Evolutionary conservation across 2,888 invertebrate genomes (phyloP).

Genomic region (Sialis fuliginosa): DNA sequence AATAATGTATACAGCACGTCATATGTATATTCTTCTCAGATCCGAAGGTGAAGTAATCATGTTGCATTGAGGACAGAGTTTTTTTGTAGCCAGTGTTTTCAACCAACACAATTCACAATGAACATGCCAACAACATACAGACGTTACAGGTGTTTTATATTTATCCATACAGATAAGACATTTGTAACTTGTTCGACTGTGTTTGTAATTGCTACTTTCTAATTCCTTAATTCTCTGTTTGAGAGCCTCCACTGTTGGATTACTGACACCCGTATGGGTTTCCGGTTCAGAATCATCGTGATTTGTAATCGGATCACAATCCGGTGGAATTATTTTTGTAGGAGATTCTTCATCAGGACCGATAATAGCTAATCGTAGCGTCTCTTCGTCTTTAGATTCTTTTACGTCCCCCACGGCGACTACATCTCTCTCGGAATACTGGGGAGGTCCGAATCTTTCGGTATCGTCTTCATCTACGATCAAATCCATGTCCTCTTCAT

Average conservation of each 20-base stretch:
- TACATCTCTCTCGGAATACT: slow-evolving; percentile 65
- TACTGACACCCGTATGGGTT: slow-evolving; percentile 8
- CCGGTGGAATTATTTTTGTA: slow-evolving; percentile 8
- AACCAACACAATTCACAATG: slow-evolving; percentile 79
- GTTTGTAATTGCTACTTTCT: slow-evolving; percentile 38
- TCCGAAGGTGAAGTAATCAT: slow-evolving; percentile 79
- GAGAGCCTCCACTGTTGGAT: slow-evolving; percentile 49
- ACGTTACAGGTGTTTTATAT: slow-evolving; percentile 74
- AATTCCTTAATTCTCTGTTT: slow-evolving; percentile 59
- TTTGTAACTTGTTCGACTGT: slow-evolving; percentile 41
- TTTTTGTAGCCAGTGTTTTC: slow-evolving; percentile 60
- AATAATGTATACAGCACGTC: slow-evolving; percentile 17
- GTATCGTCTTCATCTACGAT: slow-evolving; percentile 84
- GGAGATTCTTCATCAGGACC: slow-evolving; percentile 17
- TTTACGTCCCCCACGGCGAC: slow-evolving; percentile 32
- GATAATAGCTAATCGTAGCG: slow-evolving; percentile 33
- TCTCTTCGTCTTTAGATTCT: slow-evolving; percentile 21
- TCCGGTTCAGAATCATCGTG: slow-evolving; percentile 12
- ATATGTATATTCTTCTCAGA: slow-evolving; percentile 75
- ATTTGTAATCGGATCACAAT: slow-evolving; percentile 14
- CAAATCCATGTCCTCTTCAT: slow-evolving; percentile 51
- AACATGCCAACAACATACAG: slow-evolving; percentile 93
- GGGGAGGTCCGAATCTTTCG: slow-evolving; percentile 65
- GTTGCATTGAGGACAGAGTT: slow-evolving; percentile 90
- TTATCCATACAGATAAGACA: slow-evolving; percentile 81